These are phyloP conservation scores for Mamestra configurata DNA, from an alignment of 1,140 invertebrate species.

Conservation along the genomic window DNA sequence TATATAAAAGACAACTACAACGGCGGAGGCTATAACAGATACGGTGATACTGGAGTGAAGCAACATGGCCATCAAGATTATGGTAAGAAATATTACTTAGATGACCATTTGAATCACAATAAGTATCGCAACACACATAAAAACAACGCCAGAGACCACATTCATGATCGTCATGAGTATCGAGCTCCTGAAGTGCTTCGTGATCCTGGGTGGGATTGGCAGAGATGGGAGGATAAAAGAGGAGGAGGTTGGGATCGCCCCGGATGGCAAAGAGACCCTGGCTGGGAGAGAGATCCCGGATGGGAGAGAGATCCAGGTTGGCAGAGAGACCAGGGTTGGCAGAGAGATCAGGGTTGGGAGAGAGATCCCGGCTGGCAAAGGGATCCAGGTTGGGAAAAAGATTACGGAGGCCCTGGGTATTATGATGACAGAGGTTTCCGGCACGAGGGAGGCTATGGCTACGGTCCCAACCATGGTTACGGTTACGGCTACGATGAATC, in stretches of 20 bases:
- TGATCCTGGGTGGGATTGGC: constrained; percentile 74
- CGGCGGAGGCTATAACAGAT: constrained; percentile 85
- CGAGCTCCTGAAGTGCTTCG: constrained; percentile 63
- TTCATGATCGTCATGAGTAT: constrained; percentile 73
- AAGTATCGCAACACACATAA: constrained; percentile 80
- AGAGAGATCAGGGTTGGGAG: constrained; percentile 60
- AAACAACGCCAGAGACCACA: constrained; percentile 78
- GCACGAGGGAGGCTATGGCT: constrained; percentile 77
- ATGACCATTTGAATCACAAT: constrained; percentile 84
- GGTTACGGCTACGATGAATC: constrained; percentile 85
- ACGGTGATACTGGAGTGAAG: constrained; percentile 84
- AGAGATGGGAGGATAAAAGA: constrained; percentile 68
- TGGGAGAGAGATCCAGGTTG: constrained; percentile 64
- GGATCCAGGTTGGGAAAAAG: constrained; percentile 70
- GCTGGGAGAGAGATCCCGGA: constrained; percentile 68
- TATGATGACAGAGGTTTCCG: constrained; percentile 75
- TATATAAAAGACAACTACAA: constrained; percentile 80
- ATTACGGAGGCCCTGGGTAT: constrained; percentile 76
- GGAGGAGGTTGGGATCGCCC: constrained; percentile 68
- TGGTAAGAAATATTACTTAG: constrained; percentile 87
- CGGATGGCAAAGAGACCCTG: constrained; percentile 65
- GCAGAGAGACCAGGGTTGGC: constrained; percentile 56
- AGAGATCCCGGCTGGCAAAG: constrained; percentile 67
- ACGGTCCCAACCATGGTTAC: constrained; percentile 80
- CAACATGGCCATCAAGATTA: constrained; percentile 85